These are phyloP conservation scores for Cyanocitta stelleri DNA, from an alignment of 2,113 vertebrate genomes.

Conservation along the genomic window DNA sequence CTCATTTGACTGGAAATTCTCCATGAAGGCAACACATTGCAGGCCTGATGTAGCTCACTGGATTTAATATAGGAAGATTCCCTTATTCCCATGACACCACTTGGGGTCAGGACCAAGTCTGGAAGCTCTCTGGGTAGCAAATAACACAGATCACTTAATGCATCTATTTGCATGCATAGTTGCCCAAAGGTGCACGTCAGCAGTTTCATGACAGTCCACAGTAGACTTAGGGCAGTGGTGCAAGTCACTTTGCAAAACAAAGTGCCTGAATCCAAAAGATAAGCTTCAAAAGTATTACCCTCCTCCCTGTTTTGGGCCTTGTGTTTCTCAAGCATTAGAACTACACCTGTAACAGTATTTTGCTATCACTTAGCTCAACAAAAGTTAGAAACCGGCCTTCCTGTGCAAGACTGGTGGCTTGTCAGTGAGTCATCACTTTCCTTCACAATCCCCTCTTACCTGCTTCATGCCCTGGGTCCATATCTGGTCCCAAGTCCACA, in stretches of 20 bases:
- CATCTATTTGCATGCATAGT: not conserved
- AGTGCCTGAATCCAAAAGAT: not conserved
- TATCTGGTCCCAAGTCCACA: not conserved
- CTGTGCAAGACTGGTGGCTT: not conserved
- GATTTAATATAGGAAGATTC: not conserved
- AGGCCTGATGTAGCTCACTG: not conserved
- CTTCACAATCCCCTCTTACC: not conserved
- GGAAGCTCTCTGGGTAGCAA: not conserved
- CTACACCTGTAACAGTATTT: not conserved
- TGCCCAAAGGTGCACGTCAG: rapidly evolving
- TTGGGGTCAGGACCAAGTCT: not conserved
- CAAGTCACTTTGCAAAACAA: not conserved
- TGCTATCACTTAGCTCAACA: not conserved
- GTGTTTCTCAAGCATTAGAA: not conserved
- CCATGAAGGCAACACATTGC: not conserved
- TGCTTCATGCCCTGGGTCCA: not conserved
- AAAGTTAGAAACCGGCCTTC: not conserved
- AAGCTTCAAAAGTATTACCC: not conserved
- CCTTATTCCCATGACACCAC: rapidly evolving
- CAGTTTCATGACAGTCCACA: not conserved
- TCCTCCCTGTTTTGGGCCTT: not conserved
- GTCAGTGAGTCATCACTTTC: not conserved
- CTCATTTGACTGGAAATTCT: not conserved
- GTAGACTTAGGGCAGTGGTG: not conserved
- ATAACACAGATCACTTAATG: not conserved